These are phyloP conservation scores for Colostygia pectinataria DNA, from an alignment of 2,888 invertebrate species.

Conservation along the genomic window DNA sequence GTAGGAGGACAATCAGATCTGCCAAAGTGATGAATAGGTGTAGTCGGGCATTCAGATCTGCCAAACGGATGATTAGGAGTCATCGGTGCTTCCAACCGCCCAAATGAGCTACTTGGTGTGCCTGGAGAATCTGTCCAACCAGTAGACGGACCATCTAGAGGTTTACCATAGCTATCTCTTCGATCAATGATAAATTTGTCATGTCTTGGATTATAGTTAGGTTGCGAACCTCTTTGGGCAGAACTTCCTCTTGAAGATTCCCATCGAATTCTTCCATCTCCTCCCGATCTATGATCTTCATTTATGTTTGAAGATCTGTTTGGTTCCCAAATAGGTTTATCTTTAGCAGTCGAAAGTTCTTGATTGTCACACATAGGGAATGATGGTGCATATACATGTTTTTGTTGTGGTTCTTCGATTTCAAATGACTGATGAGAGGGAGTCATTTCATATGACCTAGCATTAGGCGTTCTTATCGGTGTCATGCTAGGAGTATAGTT, in stretches of 20 bases:
- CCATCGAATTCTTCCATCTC: conserved; percentile 25
- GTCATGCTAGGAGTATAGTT: conserved; percentile 39
- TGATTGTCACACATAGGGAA: conserved; percentile 44
- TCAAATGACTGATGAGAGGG: conserved; percentile 53
- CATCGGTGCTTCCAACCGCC: conserved; percentile 47
- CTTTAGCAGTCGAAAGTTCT: conserved; percentile 42
- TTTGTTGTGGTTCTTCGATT: conserved; percentile 47
- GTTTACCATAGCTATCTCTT: conserved; percentile 38
- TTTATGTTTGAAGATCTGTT: conserved; percentile 5
- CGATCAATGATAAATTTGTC: conserved; percentile 42
- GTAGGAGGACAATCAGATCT: conserved; percentile 47
- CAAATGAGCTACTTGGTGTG: conserved; percentile 51
- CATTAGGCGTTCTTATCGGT: conserved; percentile 44
- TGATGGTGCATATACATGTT: conserved; percentile 66
- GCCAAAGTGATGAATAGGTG: conserved; percentile 56
- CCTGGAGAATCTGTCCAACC: conserved; percentile 49
- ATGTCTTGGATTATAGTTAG: conserved; percentile 36
- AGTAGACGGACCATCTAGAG: conserved; percentile 46
- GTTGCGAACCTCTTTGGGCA: conserved; percentile 13
- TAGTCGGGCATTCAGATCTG: conserved; percentile 52
- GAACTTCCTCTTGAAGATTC: conserved; percentile 11
- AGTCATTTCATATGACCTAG: conserved; percentile 55
- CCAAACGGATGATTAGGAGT: conserved; percentile 56
- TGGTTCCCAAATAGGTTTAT: conserved; percentile 40
- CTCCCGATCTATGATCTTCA: conserved; percentile 13